Conservation (phyloP, 2,797 vertebrate species). For the Jordanella pulchra region DNA sequence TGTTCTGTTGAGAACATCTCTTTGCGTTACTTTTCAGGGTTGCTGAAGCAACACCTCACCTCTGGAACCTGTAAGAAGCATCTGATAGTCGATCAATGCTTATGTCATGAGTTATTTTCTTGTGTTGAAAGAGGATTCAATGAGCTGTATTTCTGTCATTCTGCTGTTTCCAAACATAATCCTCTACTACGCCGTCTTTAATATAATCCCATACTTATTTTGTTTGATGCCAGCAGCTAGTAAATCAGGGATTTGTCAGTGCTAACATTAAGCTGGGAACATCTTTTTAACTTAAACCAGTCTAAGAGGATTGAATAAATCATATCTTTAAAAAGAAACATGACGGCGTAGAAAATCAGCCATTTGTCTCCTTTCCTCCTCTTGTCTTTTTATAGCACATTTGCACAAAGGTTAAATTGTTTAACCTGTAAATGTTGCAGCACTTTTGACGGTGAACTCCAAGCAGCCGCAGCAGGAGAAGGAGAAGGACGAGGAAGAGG, state of each 20-base stretch:
- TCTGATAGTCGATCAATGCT: not conserved
- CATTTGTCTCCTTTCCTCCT: slow-evolving; percentile 7
- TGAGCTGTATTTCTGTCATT: slow-evolving; percentile 4
- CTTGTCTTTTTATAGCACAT: slow-evolving; percentile 17
- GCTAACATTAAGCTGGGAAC: not conserved
- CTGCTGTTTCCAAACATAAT: slow-evolving; percentile 3
- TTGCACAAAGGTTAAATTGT: slow-evolving; percentile 30
- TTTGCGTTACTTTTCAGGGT: slow-evolving; percentile 7
- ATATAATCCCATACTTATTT: slow-evolving; percentile 9
- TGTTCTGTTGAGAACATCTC: slow-evolving; percentile 22
- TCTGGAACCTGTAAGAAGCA: not conserved
- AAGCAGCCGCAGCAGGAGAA: slow-evolving; percentile 23
- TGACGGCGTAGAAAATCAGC: slow-evolving; percentile 16
- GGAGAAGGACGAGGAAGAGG: slow-evolving; percentile 24
- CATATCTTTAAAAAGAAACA: not conserved
- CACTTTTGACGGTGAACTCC: slow-evolving; percentile 58
- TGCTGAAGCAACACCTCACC: slow-evolving; percentile 1
- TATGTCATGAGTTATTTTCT: not conserved
- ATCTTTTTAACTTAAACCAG: not conserved
- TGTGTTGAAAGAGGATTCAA: slow-evolving; percentile 2
- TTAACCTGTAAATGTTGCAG: slow-evolving; percentile 38
- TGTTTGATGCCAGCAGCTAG: not conserved
- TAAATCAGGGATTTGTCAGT: slow-evolving; percentile 3
- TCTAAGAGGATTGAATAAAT: slow-evolving; percentile 5
- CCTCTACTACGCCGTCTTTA: not conserved